These are phyloP conservation scores for Ceratina australensis DNA, from an alignment of 1,140 invertebrate species.

Conservation along the genomic window DNA sequence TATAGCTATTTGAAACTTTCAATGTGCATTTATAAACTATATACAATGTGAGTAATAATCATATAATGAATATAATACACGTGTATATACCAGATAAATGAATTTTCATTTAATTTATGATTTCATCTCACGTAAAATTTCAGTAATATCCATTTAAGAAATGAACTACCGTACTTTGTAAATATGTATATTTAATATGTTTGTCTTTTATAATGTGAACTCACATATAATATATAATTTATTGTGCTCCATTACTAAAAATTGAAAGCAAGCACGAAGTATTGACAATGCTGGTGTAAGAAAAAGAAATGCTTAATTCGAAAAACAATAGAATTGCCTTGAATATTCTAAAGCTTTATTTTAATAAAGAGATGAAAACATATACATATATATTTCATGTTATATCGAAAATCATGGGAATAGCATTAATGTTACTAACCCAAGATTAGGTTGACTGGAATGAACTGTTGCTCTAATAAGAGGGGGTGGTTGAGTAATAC, in stretches of 20 bases:
- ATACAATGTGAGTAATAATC: too few species aligned
- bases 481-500: slow-evolving; percentile 80
- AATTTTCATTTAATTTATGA: too few species aligned
- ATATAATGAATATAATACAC: too few species aligned
- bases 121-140: too few species aligned
- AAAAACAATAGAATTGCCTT: slow-evolving; percentile 27
- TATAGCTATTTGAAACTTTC: too few species aligned
- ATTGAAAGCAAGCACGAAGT: slow-evolving; percentile 49
- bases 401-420: too few species aligned
- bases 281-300: slow-evolving; percentile 27
- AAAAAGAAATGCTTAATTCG: slow-evolving; percentile 36
- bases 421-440: slow-evolving; percentile 72
- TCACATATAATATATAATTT: slow-evolving; percentile 44
- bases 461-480: slow-evolving; percentile 79
- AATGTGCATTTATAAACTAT: too few species aligned
- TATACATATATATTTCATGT: slow-evolving; percentile 25
- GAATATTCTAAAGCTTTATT: slow-evolving; percentile 45
- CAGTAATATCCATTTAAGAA: too few species aligned
- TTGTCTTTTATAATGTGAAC: background rate
- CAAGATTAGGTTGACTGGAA: slow-evolving; percentile 76
- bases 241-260: slow-evolving; percentile 39
- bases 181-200: too few species aligned
- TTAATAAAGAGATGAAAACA: background rate
- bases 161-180: too few species aligned
- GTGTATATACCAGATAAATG: too few species aligned